Evolutionary conservation across 2,797 vertebrate genomes (phyloP), one percentile per base, ranked within the genome.

Genomic region (Peromyscus nudipes): DNA sequence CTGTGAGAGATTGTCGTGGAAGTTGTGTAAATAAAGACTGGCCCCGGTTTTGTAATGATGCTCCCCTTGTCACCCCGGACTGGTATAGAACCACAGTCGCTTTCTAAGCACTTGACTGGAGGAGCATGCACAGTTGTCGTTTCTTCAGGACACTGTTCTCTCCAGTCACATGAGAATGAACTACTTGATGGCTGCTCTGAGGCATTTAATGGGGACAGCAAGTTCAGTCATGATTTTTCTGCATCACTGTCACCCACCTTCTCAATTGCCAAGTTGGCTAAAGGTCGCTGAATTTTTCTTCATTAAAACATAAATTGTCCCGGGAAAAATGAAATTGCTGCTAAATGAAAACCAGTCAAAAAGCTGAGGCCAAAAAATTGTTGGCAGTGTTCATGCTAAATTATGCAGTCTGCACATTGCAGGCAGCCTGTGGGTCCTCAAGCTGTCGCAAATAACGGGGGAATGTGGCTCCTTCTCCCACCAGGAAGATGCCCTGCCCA

Each of bases 261-360:
- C 4, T 94, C 52, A 23, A 77, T 95, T 96, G 91, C 97, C 95
- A 96, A 96, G 79, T 93, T 96, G 86, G 94, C 71, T 92, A 97
- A 97, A 96, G 91, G 75, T 95, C 80, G 23, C 67, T 82, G 91
- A 92, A 93, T 93, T 96, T 97, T 96, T 95, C 95, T 95, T 97
- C 95, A 96, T 96, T 97, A 96, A 96, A 96, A 90, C 76, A 96
- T 40, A 10, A 94, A 94, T 84, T 60, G 16, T 84, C 80, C 71
- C 2, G 1, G 92, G 94, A 97, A 98, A 97, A 84, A 77, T 86
- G 65, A 96, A 97, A 96, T 79, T 69, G 37, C 95, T 96, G 71
- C 60, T 98, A 96, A 97, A 98, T 97, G 96, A 97, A 97, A 98
- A 96, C 91, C 95, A 96, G 94, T 96, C 52, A 91, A 96, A 97